Conservation (phyloP, 2,888 invertebrate genomes). For the Ceriagrion tenellum region DNA sequence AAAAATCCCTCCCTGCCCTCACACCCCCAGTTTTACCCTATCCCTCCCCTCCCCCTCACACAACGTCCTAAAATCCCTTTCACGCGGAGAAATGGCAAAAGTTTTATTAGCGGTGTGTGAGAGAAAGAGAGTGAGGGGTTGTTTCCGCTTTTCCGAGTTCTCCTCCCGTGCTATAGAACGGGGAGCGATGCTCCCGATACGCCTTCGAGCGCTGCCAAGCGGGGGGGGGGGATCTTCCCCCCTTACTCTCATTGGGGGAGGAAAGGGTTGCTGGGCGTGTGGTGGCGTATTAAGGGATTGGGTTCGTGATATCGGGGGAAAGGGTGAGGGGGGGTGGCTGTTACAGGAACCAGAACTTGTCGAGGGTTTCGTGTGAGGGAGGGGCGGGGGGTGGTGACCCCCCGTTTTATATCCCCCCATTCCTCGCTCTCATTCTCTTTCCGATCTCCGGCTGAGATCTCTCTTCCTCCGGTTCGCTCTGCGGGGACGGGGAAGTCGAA, state of each 20-base stretch:
- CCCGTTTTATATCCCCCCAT: too few relatives aligned
- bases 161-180: neutral
- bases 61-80: neutral
- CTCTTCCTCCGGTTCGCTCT: too few relatives aligned
- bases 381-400: too few relatives aligned
- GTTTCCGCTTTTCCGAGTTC: neutral
- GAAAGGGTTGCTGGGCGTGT: neutral
- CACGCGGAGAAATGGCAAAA: neutral
- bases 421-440: too few relatives aligned
- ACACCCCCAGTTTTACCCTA: too few relatives aligned
- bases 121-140: neutral
- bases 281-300: neutral
- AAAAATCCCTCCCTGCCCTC: too few relatives aligned
- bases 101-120: neutral
- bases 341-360: neutral
- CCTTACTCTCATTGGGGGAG: neutral
- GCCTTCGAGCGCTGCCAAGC: neutral
- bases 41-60: too few relatives aligned
- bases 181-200: neutral
- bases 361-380: too few relatives aligned
- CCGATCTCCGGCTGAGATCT: too few relatives aligned
- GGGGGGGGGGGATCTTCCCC: neutral
- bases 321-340: neutral
- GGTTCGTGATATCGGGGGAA: too few relatives aligned
- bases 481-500: too few relatives aligned